Conservation (phyloP, 2,797 vertebrate genomes). For the Falco rusticolus region DNA sequence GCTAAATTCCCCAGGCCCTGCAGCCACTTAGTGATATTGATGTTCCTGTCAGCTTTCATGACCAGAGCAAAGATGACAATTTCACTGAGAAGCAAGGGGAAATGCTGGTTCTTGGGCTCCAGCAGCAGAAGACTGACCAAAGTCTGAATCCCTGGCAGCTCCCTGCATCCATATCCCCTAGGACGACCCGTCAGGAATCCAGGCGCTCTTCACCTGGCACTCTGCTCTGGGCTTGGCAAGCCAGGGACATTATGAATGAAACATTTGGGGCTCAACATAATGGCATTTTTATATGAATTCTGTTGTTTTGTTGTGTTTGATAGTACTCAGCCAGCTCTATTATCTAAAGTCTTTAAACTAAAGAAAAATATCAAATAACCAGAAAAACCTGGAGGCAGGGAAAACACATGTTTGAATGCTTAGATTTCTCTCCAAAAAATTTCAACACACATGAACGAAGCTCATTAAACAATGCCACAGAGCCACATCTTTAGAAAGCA, state of each 20-base stretch:
- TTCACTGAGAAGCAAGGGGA: not conserved
- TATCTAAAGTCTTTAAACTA: not conserved
- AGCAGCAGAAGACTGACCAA: not conserved
- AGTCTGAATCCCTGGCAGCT: not conserved
- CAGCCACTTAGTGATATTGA: conserved; percentile 63
- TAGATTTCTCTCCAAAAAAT: not conserved
- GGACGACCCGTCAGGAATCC: not conserved
- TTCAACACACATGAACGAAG: not conserved
- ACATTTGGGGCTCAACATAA: not conserved
- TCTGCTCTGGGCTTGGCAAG: not conserved
- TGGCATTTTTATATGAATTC: not conserved
- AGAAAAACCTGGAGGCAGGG: not conserved
- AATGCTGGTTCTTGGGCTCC: not conserved
- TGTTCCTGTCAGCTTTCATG: conserved; percentile 60
- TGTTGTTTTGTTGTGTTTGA: not conserved
- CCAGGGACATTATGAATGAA: not conserved
- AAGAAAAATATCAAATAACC: not conserved
- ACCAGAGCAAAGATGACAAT: conserved; percentile 41
- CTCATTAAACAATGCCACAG: not conserved
- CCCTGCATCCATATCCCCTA: accelerated
- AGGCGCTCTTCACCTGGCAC: not conserved
- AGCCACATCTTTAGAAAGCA: not conserved
- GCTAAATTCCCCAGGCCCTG: conserved; percentile 45
- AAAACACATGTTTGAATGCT: not conserved
- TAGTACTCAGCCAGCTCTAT: not conserved